These are phyloP conservation scores for Heliopora coerulea DNA, from an alignment of 92 coral and sea anemone species.

Conservation along the genomic window DNA sequence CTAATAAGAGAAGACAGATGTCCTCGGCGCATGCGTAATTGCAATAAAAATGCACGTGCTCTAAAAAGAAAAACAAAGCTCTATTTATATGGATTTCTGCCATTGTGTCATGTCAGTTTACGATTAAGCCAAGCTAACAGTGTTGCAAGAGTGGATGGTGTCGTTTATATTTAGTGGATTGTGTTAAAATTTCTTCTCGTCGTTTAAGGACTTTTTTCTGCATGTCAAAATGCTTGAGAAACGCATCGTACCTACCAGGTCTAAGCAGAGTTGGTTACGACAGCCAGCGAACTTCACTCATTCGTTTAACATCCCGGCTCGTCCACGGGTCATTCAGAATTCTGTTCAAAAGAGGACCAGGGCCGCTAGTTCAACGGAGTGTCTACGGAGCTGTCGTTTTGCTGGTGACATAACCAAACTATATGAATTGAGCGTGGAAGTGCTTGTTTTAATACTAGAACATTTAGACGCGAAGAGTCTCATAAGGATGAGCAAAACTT, in stretches of 20 bases:
- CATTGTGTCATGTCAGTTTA: slow-evolving; percentile 50
- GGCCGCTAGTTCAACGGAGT: neutral
- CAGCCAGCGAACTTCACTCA: slow-evolving; percentile 25
- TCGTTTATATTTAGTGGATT: slow-evolving; percentile 6
- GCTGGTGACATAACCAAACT: slow-evolving; percentile 18
- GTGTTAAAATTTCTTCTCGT: neutral
- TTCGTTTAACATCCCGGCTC: slow-evolving; percentile 28
- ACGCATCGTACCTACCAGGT: slow-evolving; percentile 13
- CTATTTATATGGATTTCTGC: slow-evolving; percentile 89
- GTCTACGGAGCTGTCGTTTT: slow-evolving; percentile 18
- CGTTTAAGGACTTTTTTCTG: neutral
- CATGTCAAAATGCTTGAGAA: slow-evolving; percentile 26
- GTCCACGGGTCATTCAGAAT: slow-evolving; percentile 20
- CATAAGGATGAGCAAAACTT: slow-evolving; percentile 93
- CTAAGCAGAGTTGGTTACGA: slow-evolving; percentile 33
- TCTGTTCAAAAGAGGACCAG: slow-evolving; percentile 28
- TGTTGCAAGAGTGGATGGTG: slow-evolving; percentile 17
- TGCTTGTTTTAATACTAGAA: slow-evolving; percentile 96
- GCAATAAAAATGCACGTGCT: slow-evolving; percentile 99
- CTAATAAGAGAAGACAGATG: slow-evolving; percentile 43
- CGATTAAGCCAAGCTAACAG: slow-evolving; percentile 33
- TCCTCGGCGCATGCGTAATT: slow-evolving; percentile 92
- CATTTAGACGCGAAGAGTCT: slow-evolving; percentile 98
- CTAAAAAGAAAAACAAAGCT: slow-evolving; percentile 99
- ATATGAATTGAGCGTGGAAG: slow-evolving; percentile 83